Base-by-base conservation (phyloP, 2,113 vertebrate species). In the Cygnus buccinator region DNA sequence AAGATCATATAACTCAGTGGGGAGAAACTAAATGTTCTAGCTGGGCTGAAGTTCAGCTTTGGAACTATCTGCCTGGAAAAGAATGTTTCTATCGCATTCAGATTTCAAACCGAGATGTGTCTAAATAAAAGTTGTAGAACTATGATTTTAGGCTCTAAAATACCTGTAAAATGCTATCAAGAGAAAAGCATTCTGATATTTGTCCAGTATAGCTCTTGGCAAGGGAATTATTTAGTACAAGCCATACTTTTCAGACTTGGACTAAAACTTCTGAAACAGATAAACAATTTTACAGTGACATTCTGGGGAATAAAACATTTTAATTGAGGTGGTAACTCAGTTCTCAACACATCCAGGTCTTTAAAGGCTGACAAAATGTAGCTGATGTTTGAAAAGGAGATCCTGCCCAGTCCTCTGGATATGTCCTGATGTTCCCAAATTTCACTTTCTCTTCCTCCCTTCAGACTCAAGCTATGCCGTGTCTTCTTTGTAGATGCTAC, bases 1-100 rank as follows among this genome's bases (percentile, higher is more conserved):
- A 92, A 92, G 66, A 91, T 90, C 70, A 54, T 93, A 58, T 68
- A 95, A 93, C 67, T 96, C 61, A 70, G 61, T 52, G 29, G 31
- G 26, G 65, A 85, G 84, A 89, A 89, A 58, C 46, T 71, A 63
- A 87, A 54, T 84, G 11, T 72, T 92, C 86, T 48, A 84, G 25
- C 91, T 92, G 48, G 61, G 37, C 43, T 95, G 74, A 78, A 95
- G 83, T 81, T 75, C 37, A 92, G 37, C 44, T 89, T 93, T 76
- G 71, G 31, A 63, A 3, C 2, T 55, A 66, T 78, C 75, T 88
- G 44, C 20, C 21, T 76, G 44, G 61, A 85, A 92, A 29, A 62
- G 52, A 93, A 74, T 37, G 3, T 58, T 95, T 92, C 55, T 26
- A 43, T 62, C 37, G n/a, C 35, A 57, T n/a, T 73, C 22, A 86